Percentiles rank a stretch among this genome's conserved stretches.
Evolutionary conservation across 1,140 invertebrate genomes (phyloP).

Genomic region (Goniozus legneri): DNA sequence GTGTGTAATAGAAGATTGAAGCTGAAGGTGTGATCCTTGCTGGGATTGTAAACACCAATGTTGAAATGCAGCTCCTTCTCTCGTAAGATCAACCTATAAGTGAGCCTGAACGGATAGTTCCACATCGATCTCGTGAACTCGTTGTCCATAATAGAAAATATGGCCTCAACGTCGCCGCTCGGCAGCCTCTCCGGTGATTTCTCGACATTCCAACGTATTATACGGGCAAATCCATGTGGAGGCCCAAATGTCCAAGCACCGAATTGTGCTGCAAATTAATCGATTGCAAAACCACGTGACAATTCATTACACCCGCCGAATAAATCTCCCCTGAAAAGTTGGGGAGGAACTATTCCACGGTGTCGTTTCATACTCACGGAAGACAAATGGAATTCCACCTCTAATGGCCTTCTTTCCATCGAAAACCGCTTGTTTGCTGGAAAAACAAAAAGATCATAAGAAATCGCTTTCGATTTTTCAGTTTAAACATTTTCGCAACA

Average conservation of each 20-base stretch:
- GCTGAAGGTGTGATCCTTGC: conserved; percentile 84
- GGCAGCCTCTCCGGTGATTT: conserved; percentile 79
- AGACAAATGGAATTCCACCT: conserved; percentile 93
- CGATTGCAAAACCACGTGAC: neutral
- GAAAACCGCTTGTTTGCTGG: conserved; percentile 88
- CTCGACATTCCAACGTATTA: conserved; percentile 86
- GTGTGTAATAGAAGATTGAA: conserved; percentile 93
- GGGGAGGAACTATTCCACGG: no score
- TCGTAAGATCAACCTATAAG: conserved; percentile 81
- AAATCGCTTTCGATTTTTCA: neutral
- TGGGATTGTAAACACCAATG: conserved; percentile 87
- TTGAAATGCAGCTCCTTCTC: conserved; percentile 91
- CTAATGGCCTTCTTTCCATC: conserved; percentile 93
- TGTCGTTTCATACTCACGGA: conserved; percentile 77
- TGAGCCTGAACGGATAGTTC: conserved; percentile 87
- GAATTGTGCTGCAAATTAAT: conserved; percentile 75
- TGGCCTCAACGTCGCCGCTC: conserved; percentile 86
- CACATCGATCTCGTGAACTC: conserved; percentile 91
- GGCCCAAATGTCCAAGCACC: conserved; percentile 90
- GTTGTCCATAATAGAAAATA: conserved; percentile 87
- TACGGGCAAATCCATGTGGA: conserved; percentile 91
- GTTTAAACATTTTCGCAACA: neutral
- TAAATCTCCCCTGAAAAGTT: no score
- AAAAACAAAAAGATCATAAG: conserved; percentile 52
- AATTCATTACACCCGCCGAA: neutral